Evolutionary conservation across 2,113 vertebrate genomes (phyloP).

Genomic region (Rhabdornis inornatus): DNA sequence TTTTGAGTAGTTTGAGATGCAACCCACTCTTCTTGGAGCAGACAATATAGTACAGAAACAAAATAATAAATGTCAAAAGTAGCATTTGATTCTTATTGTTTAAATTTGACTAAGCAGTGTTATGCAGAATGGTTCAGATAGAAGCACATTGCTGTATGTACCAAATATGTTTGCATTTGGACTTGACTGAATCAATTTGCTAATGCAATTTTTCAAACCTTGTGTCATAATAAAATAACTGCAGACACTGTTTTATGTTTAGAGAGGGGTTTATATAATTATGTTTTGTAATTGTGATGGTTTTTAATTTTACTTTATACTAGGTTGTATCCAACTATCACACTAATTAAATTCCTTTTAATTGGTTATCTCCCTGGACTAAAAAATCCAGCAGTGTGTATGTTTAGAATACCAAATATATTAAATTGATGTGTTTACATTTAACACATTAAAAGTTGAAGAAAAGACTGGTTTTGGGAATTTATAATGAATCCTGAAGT

Average conservation of each 20-base stretch:
- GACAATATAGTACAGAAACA: not conserved
- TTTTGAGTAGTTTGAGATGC: not conserved
- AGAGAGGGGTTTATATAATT: not conserved
- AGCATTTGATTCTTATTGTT: not conserved
- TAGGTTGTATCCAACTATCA: not conserved
- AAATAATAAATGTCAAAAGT: not conserved
- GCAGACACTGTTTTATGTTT: not conserved
- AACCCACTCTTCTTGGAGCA: not conserved
- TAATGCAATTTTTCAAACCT: not conserved
- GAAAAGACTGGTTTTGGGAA: not conserved
- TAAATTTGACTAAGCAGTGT: not conserved
- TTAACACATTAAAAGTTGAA: constrained; percentile 5
- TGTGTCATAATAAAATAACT: not conserved
- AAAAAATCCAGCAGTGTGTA: not conserved
- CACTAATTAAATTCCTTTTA: constrained; percentile 17
- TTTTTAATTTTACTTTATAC: constrained; percentile 37
- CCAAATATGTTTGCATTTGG: not conserved
- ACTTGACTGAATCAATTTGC: not conserved
- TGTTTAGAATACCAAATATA: constrained; percentile 30
- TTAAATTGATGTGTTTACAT: constrained; percentile 9
- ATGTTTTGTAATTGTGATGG: not conserved
- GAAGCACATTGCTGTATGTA: not conserved
- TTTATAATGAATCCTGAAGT: not conserved
- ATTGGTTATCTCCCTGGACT: constrained; percentile 38
- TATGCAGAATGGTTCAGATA: not conserved